Evolutionary conservation across 2,797 vertebrate genomes (phyloP), one percentile per base, ranked within the genome.

Genomic region (Tapera naevia): DNA sequence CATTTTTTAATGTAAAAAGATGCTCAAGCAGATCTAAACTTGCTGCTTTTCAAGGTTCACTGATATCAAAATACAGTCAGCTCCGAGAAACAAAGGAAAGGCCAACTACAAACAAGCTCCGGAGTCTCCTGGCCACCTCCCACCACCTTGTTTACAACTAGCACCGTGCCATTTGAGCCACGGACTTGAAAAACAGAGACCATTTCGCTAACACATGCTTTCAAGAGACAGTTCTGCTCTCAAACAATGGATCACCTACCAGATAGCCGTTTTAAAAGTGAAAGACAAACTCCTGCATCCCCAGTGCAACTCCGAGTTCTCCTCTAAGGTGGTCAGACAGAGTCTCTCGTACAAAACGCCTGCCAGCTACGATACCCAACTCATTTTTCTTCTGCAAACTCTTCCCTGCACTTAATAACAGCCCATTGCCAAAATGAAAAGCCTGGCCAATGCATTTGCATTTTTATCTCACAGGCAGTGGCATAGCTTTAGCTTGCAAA

Each of bases 11-110:
- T 2, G 37, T 13, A 25, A 66, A 56, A 70, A 53, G 45, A 66
- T 11, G 67, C 30, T 70, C n/a, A 32, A 67, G 30, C 4, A 0
- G 46, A 39, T 23, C 84, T 33, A 51, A 46, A 9, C 33, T 53
- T 5, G 25, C 67, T 56, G 50, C 66, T 30, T 39, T 71, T 51
- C 56, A 25, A 62, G 76, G 46, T 18, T 60, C 56, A 66, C 2
- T 1, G 37, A 23, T 32, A 64, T 35, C 85, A 75, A 85, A 94
- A 58, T 23, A 76, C 46, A 30, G 62, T 64, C 67, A 23, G 75
- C 66, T 61, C 4, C 9, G 32, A 80, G 78, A 75, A 93, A 95
- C 95, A 95, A 96, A 95, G 87, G 93, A 53, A 84, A 91, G 48
- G 14, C 67, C 75, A 84, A 70, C 72, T 33, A 45, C 79, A 50